Conservation (phyloP, 2,888 invertebrate genomes). For the Globia sparganii region DNA sequence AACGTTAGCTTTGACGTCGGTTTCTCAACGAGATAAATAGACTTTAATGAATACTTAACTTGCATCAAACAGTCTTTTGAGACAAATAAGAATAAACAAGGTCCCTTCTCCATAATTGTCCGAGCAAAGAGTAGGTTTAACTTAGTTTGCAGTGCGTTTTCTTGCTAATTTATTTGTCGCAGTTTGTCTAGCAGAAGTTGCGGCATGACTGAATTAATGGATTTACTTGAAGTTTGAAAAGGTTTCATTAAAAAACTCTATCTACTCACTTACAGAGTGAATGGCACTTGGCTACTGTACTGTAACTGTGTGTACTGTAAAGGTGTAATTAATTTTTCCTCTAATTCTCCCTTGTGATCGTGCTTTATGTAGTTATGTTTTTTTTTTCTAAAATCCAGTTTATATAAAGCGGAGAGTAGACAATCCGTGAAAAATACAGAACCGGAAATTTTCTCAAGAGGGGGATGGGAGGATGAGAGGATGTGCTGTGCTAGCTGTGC, state of each 20-base stretch:
- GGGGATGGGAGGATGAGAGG: background rate
- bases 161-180: slow-evolving; percentile 49
- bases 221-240: slow-evolving; percentile 39
- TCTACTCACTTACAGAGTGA: slow-evolving; percentile 17
- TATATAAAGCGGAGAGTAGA: background rate
- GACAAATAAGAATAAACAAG: slow-evolving; percentile 53
- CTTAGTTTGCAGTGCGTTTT: slow-evolving; percentile 42
- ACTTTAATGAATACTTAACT: slow-evolving; percentile 57
- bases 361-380: background rate
- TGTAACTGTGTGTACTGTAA: too few species aligned
- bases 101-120: slow-evolving; percentile 23
- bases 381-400: background rate
- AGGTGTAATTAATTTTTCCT: background rate
- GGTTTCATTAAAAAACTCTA: slow-evolving; percentile 44
- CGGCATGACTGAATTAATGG: slow-evolving; percentile 33
- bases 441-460: background rate
- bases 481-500: background rate
- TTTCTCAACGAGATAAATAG: slow-evolving; percentile 40
- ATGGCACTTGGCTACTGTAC: slow-evolving; percentile 9
- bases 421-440: background rate
- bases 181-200: slow-evolving; percentile 41
- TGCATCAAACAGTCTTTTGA: slow-evolving; percentile 50
- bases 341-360: background rate
- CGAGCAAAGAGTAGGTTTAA: slow-evolving; percentile 32
- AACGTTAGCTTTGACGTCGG: slow-evolving; percentile 46